phyloP scores from a whole-genome alignment of 1,140 invertebrate genomes.

The Drosophila repletoides region DNA sequence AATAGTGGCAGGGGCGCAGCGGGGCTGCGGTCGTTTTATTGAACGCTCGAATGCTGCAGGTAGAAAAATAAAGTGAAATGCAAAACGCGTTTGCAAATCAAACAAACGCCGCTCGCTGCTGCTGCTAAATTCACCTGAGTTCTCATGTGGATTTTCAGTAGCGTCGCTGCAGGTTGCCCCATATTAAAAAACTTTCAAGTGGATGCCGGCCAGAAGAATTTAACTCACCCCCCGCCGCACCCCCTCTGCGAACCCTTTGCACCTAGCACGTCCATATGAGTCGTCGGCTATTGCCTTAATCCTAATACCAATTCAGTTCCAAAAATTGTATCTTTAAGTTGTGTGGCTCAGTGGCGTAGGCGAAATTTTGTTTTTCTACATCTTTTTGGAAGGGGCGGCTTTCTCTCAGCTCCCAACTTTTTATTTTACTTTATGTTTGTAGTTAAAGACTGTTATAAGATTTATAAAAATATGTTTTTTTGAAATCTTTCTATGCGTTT shows the following conservation, averaged over 20 bases:
- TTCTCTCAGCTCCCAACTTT: too few relatives aligned
- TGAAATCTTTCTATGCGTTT: not conserved
- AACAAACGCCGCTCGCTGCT: constrained; percentile 19
- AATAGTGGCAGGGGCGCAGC: not conserved
- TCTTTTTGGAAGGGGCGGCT: too few relatives aligned
- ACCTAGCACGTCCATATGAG: too few relatives aligned
- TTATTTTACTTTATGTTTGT: too few relatives aligned
- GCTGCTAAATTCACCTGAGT: not conserved
- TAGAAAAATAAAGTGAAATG: constrained; percentile 40
- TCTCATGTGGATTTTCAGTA: constrained; percentile 14
- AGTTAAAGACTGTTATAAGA: too few relatives aligned
- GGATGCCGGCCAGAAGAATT: not conserved
- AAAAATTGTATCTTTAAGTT: constrained; percentile 51
- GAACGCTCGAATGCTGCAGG: not conserved
- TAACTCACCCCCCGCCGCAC: too few relatives aligned
- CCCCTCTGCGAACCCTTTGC: too few relatives aligned
- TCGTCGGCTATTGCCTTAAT: too few relatives aligned
- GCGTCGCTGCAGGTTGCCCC: not conserved
- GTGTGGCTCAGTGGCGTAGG: not conserved
- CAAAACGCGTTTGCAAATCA: constrained; percentile 43
- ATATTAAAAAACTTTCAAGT: constrained; percentile 49
- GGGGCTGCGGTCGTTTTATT: not conserved
- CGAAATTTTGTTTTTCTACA: too few relatives aligned
- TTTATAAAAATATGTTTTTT: too few relatives aligned
- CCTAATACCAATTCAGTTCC: constrained; percentile 20